Conservation (phyloP, 2,113 vertebrate species). For the Varanus salvator region DNA sequence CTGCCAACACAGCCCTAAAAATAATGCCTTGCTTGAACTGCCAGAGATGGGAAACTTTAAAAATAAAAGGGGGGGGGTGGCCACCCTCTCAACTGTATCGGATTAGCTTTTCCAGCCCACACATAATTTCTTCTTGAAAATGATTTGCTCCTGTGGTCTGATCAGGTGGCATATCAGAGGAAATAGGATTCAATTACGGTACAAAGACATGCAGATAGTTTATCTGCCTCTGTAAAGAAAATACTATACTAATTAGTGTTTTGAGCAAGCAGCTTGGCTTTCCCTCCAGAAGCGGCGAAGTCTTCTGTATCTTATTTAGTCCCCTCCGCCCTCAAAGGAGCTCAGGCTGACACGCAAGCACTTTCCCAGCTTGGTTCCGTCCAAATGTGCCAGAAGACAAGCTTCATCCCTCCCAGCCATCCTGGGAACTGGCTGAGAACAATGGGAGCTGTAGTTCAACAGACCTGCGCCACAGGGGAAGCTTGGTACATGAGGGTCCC, state of each 20-base stretch:
- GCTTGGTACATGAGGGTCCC: not conserved
- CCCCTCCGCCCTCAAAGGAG: not conserved
- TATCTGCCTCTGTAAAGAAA: conserved; percentile 5
- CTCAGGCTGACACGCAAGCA: not conserved
- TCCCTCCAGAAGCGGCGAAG: not conserved
- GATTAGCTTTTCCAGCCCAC: conserved; percentile 19
- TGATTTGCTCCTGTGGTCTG: not conserved
- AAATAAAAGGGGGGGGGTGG: conserved; percentile 21
- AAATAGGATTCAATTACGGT: conserved; percentile 44
- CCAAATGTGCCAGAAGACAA: no score
- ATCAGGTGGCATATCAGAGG: not conserved
- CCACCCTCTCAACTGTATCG: not conserved
- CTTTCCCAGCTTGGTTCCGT: no score
- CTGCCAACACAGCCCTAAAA: conserved; percentile 21
- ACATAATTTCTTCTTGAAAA: not conserved
- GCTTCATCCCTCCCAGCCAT: no score
- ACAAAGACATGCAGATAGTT: conserved; percentile 5
- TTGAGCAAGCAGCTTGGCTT: conserved; percentile 4
- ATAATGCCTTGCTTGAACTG: not conserved
- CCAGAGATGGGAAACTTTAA: not conserved
- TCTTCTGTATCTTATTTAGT: not conserved
- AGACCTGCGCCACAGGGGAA: no score
- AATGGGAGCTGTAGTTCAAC: no score
- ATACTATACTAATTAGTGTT: not conserved
- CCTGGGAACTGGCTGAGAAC: no score